Base-by-base conservation (phyloP, 1,140 invertebrate species). In the Heliconius nattereri region DNA sequence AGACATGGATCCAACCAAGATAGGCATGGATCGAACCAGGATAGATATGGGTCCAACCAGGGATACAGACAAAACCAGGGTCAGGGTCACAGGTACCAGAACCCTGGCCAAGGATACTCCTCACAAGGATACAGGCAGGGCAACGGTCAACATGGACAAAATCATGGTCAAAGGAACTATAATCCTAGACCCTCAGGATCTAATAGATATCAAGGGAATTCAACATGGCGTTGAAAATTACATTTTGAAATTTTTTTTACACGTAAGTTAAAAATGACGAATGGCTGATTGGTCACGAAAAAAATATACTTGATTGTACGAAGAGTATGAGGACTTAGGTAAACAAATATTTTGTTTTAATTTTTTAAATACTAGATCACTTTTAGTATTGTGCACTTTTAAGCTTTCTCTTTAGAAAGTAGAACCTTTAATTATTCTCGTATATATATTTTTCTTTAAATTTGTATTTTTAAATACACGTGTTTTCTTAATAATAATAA, bases 191-290 rank as follows among this genome's bases (percentile, higher is more conserved):
- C n/a, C 29, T 70, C 82, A 23, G 76, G 79, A 7, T 45, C 76
- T 16, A 74, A 29, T 26, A 78, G 82, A n/a, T 78, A 83, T 60
- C 83, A 84, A 66, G 86, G 86, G 8, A 86, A 83, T 32, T 87
- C 84, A 3, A 83, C 83, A 29, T 87, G 86, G 86, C 86, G 86
- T 79, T 85, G 81, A 83, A 19, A 66, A 29, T 66, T 29, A 23
- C n/a, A 16, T 26, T 72, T 75, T 37, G 75, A 35, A 20, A 45
- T 37, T 60, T 13, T 35, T n/a, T 35, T 23, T 16, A 37, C 29
- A 70, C 23, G 5, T 23, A n/a, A 66, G 37, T 49, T 23, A 40
- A 49, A 73, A 73, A 40, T 73, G 72, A 73, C 37, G 72, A 11
- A 19, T 26, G 72, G 71, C 71, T 66, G 23, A 26, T 66, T 11